A percentile compares a stretch with the other conserved stretches of the same genome.
phyloP scores from a whole-genome alignment of 2,888 invertebrate genomes.

The Sympetrum striolatum region DNA sequence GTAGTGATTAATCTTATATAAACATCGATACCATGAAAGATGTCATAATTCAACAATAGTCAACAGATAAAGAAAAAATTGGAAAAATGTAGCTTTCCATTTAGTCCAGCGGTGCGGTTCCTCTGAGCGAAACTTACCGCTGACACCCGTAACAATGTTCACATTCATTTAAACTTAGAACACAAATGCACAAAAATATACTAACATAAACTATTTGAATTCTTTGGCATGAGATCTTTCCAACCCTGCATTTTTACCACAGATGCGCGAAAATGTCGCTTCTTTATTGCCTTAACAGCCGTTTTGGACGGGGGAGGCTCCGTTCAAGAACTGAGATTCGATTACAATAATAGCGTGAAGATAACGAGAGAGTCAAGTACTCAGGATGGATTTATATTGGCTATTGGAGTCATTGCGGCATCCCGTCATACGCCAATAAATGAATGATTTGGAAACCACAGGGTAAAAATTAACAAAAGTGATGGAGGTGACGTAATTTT shows the following conservation, averaged over 20 bases:
- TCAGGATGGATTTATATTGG: neutral
- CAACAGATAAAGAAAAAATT: neutral
- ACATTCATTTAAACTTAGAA: neutral
- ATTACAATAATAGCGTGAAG: neutral
- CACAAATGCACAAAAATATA: constrained; percentile 12
- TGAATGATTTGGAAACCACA: no score
- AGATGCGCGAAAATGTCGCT: neutral
- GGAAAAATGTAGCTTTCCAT: neutral
- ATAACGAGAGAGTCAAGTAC: neutral
- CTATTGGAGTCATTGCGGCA: no score
- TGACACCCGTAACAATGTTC: constrained; percentile 19
- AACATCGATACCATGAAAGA: neutral
- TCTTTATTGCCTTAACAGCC: neutral
- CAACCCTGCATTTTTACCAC: neutral
- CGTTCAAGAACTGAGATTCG: neutral
- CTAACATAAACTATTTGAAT: neutral
- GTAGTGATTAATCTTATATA: neutral
- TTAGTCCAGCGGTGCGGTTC: neutral
- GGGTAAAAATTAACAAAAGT: no score
- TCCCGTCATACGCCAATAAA: no score
- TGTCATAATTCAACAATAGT: neutral
- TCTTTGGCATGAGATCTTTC: constrained; percentile 40
- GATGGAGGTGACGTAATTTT: no score
- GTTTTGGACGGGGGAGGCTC: neutral
- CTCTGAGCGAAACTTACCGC: neutral